Percentiles rank a stretch among this genome's conserved stretches.
phyloP scores from a whole-genome alignment of 2,113 vertebrate genomes.

The Sprattus sprattus region DNA sequence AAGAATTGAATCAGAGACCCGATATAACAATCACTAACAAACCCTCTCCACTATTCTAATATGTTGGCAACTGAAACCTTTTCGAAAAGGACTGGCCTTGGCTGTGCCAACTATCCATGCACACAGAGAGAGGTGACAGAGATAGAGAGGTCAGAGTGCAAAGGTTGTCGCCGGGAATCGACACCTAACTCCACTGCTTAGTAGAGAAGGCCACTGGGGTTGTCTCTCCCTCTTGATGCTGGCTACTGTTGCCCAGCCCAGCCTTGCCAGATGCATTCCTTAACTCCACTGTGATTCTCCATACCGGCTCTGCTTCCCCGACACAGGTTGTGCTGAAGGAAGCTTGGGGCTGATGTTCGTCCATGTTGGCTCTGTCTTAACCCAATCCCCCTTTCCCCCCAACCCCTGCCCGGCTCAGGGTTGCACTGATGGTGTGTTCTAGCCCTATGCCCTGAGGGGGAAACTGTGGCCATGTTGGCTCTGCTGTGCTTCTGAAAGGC shows the following conservation, averaged over 20 bases:
- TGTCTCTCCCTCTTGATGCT: conserved; percentile 58
- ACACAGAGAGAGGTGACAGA: neutral
- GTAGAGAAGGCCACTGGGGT: neutral
- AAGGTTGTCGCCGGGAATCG: conserved; percentile 16
- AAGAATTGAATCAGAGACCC: conserved; percentile 44
- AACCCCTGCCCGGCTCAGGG: conserved; percentile 34
- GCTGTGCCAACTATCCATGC: neutral
- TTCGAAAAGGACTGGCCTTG: conserved; percentile 40
- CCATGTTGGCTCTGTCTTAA: conserved; percentile 59
- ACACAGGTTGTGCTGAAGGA: conserved; percentile 70
- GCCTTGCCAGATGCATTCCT: conserved; percentile 86
- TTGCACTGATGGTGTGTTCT: conserved; percentile 42
- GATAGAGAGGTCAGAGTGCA: neutral
- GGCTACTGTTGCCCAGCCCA: conserved; percentile 66
- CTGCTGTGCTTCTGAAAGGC: conserved; percentile 72
- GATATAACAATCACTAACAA: conserved; percentile 56
- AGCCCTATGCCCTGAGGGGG: conserved; percentile 52
- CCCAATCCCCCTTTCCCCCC: neutral
- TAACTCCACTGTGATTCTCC: conserved; percentile 87
- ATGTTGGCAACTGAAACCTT: conserved; percentile 40
- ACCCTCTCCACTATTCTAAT: conserved; percentile 46
- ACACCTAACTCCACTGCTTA: neutral
- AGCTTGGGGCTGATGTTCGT: conserved; percentile 49
- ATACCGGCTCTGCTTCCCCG: conserved; percentile 65
- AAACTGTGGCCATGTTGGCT: conserved; percentile 53